A percentile compares a stretch with the other conserved stretches of the same genome.
Evolutionary conservation across 2,888 invertebrate genomes (phyloP).

Genomic region (Leucophenga maculata): DNA sequence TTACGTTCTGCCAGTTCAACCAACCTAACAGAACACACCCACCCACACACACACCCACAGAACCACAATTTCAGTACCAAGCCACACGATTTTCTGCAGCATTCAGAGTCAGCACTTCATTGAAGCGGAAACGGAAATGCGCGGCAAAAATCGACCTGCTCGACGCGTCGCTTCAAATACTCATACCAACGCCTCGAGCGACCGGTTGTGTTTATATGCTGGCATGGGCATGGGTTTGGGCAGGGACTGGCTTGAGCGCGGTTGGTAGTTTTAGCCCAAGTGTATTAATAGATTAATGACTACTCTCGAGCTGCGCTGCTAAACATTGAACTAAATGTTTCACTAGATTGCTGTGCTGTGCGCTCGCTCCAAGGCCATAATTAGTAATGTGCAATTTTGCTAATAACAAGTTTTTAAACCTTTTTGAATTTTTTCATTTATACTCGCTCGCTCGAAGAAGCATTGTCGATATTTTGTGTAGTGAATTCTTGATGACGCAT

Average conservation of each 20-base stretch:
- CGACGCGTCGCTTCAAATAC: background rate
- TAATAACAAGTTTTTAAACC: too few relatives aligned
- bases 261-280: constrained; percentile 24
- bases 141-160: constrained; percentile 33
- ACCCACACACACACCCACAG: background rate
- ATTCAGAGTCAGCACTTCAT: constrained; percentile 35
- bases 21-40: background rate
- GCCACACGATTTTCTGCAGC: background rate
- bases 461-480: too few relatives aligned
- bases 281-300: constrained; percentile 61
- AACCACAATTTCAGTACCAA: background rate
- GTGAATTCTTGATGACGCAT: too few relatives aligned
- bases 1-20: constrained; percentile 47
- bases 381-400: constrained; percentile 23
- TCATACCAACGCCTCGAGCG: too few relatives aligned
- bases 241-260: background rate
- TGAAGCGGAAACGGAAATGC: constrained; percentile 64
- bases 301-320: background rate
- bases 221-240: background rate
- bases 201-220: too few relatives aligned
- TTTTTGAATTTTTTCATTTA: too few relatives aligned
- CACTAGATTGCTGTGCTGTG: background rate
- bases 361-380: constrained; percentile 6
- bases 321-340: background rate
- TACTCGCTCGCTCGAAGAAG: too few relatives aligned